Conservation (phyloP, 2,888 invertebrate species). For the Lasioglossum calceatum region DNA sequence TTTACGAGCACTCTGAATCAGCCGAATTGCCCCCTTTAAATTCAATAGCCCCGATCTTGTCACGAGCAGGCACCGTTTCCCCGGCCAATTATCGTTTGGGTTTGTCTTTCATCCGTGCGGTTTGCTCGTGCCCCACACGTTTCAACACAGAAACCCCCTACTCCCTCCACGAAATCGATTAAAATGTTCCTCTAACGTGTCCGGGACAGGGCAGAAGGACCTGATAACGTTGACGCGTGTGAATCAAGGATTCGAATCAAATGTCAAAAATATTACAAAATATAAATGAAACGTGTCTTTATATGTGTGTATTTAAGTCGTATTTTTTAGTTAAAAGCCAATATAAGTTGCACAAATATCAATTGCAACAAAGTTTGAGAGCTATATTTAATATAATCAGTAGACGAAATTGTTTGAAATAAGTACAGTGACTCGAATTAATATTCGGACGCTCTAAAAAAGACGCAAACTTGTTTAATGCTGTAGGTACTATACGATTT, state of each 20-base stretch:
- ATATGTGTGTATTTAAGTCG: too few species aligned
- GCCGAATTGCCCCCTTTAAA: constrained; percentile 53
- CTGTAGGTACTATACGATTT: too few species aligned
- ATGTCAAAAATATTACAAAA: not conserved
- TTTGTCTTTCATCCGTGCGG: constrained; percentile 26
- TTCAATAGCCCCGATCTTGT: constrained; percentile 55
- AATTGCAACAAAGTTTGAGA: too few species aligned
- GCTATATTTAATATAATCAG: too few species aligned
- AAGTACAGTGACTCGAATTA: too few species aligned
- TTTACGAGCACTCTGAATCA: constrained; percentile 56
- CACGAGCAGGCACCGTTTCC: constrained; percentile 35
- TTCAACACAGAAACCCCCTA: not conserved
- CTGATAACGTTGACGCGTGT: not conserved
- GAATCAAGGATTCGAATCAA: not conserved
- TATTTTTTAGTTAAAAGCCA: too few species aligned
- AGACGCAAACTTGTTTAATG: too few species aligned
- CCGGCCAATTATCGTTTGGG: constrained; percentile 52
- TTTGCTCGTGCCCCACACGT: not conserved
- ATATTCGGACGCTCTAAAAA: too few species aligned
- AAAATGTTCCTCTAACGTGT: not conserved
- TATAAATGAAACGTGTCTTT: too few species aligned
- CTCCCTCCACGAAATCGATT: not conserved
- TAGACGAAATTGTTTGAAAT: too few species aligned
- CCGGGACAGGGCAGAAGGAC: not conserved
- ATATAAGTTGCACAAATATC: too few species aligned